phyloP scores from a whole-genome alignment of 2,113 vertebrate genomes.

The Oreotrochilus melanogaster region DNA sequence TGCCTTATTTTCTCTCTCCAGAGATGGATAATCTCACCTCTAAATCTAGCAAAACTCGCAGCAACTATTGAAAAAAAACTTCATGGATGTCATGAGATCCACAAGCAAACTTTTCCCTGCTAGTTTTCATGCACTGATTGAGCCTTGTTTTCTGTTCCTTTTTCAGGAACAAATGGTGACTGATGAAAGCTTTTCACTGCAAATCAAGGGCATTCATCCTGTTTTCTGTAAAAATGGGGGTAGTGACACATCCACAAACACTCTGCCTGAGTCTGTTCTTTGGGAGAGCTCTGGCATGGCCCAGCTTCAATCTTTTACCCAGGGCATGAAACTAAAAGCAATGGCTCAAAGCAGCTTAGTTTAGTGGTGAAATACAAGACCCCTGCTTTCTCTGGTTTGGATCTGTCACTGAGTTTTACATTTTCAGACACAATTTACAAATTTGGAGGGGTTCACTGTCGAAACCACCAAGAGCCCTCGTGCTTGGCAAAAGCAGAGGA shows the following conservation, averaged over 20 bases:
- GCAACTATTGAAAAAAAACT: not conserved
- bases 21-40: not conserved
- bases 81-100: not conserved
- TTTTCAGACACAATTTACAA: not conserved
- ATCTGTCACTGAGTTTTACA: not conserved
- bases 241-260: slow-evolving; percentile 1
- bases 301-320: not conserved
- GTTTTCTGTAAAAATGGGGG: not conserved
- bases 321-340: not conserved
- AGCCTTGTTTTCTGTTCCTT: not conserved
- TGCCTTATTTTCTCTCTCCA: not conserved
- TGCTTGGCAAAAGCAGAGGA: not conserved
- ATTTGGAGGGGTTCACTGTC: not conserved
- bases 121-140: not conserved
- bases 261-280: not conserved
- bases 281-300: not conserved
- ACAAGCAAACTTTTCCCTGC: not conserved
- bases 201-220: slow-evolving; percentile 50
- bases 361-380: not conserved
- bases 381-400: not conserved
- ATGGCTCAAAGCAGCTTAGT: not conserved
- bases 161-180: not conserved
- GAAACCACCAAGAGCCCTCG: not conserved
- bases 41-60: not conserved
- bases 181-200: slow-evolving; percentile 39